Percentiles rank a stretch among this genome's conserved stretches.
These are phyloP conservation scores for Brassicogethes aeneus DNA, from an alignment of 2,888 invertebrate species.

Conservation along the genomic window DNA sequence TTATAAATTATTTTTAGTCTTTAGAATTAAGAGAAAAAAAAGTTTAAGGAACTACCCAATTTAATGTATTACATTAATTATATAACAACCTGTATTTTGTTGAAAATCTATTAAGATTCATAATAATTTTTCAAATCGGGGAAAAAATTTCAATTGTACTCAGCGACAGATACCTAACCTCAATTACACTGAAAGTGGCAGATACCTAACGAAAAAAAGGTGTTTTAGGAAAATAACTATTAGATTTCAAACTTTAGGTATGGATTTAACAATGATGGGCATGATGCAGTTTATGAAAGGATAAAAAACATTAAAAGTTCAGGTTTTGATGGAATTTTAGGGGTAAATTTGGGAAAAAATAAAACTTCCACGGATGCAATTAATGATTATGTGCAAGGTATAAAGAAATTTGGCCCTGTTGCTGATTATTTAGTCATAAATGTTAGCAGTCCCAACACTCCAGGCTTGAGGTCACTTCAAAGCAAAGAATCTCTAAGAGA, in stretches of 20 bases:
- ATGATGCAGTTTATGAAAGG: slow-evolving; percentile 62
- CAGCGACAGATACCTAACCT: too few species aligned
- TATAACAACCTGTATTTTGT: too few species aligned
- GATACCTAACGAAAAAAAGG: too few species aligned
- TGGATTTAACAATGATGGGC: slow-evolving; percentile 95
- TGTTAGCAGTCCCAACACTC: slow-evolving; percentile 94
- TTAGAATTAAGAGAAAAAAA: too few species aligned
- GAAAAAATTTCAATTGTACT: too few species aligned
- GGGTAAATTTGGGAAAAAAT: slow-evolving; percentile 96
- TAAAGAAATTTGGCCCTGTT: slow-evolving; percentile 68
- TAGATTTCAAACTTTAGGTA: slow-evolving; percentile 45
- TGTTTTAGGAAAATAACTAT: too few species aligned
- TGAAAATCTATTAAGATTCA: too few species aligned
- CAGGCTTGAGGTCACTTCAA: slow-evolving; percentile 80
- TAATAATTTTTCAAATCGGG: too few species aligned
- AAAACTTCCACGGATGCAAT: slow-evolving; percentile 67
- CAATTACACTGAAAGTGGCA: too few species aligned
- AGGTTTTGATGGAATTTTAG: slow-evolving; percentile 52
- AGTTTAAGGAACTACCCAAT: too few species aligned
- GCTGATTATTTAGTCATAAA: slow-evolving; percentile 97
- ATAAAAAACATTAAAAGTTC: slow-evolving; percentile 48
- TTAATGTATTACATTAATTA: too few species aligned
- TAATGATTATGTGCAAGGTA: slow-evolving; percentile 78
- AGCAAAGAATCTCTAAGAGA: slow-evolving; percentile 61
- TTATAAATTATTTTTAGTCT: too few species aligned